Evolutionary conservation across 2,113 vertebrate species (phyloP).

Genomic region (Oplegnathus fasciatus): DNA sequence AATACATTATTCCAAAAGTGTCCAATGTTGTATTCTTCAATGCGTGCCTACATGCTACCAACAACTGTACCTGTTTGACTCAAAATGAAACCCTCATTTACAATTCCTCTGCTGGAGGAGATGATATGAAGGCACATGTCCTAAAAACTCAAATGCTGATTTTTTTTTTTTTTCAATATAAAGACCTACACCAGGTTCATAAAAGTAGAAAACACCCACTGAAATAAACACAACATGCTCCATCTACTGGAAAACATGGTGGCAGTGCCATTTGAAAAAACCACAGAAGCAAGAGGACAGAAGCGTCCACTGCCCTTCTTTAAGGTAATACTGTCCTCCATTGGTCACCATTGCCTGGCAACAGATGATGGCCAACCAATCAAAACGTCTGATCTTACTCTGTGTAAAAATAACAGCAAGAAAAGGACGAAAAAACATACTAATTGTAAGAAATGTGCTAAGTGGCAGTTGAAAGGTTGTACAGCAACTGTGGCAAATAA

Average conservation of each 20-base stretch:
- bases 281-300: conserved; percentile 22
- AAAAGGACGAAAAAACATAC: not conserved
- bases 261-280: conserved; percentile 47
- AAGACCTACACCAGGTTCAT: conserved; percentile 52
- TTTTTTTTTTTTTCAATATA: conserved; percentile 46
- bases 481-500: conserved; percentile 45
- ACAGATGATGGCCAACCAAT: conserved; percentile 35
- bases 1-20: conserved; percentile 41
- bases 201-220: conserved; percentile 68
- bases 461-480: conserved; percentile 69
- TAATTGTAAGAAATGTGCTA: conserved; percentile 56
- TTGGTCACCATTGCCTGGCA: conserved; percentile 8
- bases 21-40: conserved; percentile 28
- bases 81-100: conserved; percentile 71
- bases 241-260: conserved; percentile 59
- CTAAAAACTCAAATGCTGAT: conserved; percentile 64
- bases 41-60: not conserved
- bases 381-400: conserved; percentile 26
- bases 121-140: conserved; percentile 79
- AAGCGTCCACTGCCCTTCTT: conserved; percentile 14
- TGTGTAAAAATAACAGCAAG: conserved; percentile 25
- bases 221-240: conserved; percentile 52
- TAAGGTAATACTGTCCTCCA: conserved; percentile 45
- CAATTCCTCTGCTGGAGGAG: conserved; percentile 64
- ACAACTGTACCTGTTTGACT: conserved; percentile 33